These are phyloP conservation scores for Neodiprion pinetum DNA, from an alignment of 1,140 invertebrate genomes.

Conservation along the genomic window DNA sequence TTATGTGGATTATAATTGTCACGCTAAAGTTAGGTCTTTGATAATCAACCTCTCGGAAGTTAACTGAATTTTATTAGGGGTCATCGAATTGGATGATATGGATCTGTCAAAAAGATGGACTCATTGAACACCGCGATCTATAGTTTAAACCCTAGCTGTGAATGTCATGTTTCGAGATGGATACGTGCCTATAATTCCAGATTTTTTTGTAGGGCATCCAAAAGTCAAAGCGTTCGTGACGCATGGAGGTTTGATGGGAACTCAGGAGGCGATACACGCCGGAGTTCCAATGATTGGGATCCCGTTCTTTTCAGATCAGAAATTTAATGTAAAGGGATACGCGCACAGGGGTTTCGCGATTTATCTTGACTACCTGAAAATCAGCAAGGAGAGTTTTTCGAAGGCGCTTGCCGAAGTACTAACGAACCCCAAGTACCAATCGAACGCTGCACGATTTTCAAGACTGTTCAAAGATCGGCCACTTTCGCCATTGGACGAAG, in stretches of 20 bases:
- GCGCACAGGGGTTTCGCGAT: constrained; percentile 31
- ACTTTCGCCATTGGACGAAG: constrained; percentile 59
- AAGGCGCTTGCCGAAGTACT: constrained; percentile 44
- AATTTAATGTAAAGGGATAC: constrained; percentile 42
- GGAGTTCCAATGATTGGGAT: constrained; percentile 57
- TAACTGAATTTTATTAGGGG: too few relatives aligned
- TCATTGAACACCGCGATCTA: too few relatives aligned
- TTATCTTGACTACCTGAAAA: constrained; percentile 23
- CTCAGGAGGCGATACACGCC: constrained; percentile 59
- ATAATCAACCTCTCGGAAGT: too few relatives aligned
- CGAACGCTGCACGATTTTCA: constrained; percentile 32
- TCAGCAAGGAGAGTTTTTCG: constrained; percentile 47
- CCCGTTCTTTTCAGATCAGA: constrained; percentile 54
- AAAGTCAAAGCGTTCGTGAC: constrained; percentile 56
- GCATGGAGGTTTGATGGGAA: constrained; percentile 59
- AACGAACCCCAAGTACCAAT: constrained; percentile 41
- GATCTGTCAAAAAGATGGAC: too few relatives aligned
- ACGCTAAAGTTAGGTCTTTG: too few relatives aligned
- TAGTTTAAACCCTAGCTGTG: too few relatives aligned
- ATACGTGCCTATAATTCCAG: too few relatives aligned
- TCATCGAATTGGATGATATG: too few relatives aligned
- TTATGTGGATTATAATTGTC: too few relatives aligned
- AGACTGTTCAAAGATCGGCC: constrained; percentile 51
- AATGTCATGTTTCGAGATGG: too few relatives aligned
- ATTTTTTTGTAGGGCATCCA: neutral